Conservation (phyloP, 2,888 invertebrate genomes). For the Yponomeuta plumbellus region DNA sequence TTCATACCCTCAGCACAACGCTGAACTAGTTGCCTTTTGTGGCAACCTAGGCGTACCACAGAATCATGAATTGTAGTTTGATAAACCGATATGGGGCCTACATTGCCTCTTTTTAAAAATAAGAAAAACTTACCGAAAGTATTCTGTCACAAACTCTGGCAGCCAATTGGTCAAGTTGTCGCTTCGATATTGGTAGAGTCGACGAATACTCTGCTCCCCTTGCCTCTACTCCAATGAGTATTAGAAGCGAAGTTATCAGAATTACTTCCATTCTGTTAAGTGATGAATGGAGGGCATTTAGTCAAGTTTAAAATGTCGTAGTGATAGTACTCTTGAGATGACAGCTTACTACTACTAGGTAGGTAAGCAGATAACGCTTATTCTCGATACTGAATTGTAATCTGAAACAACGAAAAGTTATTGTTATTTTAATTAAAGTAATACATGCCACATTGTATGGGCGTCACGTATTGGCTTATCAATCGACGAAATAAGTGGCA, state of each 20-base stretch:
- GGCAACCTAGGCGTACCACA: too few relatives aligned
- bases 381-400: background rate
- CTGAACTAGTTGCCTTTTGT: too few relatives aligned
- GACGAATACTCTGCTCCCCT: background rate
- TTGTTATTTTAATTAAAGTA: too few relatives aligned
- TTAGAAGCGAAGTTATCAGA: background rate
- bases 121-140: background rate
- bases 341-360: background rate
- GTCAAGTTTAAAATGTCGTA: background rate
- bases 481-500: too few relatives aligned
- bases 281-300: background rate
- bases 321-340: background rate
- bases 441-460: background rate
- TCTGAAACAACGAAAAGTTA: background rate
- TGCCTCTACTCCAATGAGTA: background rate
- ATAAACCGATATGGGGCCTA: too few relatives aligned
- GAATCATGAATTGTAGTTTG: too few relatives aligned
- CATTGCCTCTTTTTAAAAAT: too few relatives aligned
- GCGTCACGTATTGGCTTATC: too few relatives aligned
- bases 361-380: background rate
- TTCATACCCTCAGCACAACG: too few relatives aligned
- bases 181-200: background rate
- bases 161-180: background rate
- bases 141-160: background rate
- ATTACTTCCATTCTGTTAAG: background rate